Evolutionary conservation across 1,140 invertebrate species (phyloP).

Genomic region (Luehdorfia chinensis): DNA sequence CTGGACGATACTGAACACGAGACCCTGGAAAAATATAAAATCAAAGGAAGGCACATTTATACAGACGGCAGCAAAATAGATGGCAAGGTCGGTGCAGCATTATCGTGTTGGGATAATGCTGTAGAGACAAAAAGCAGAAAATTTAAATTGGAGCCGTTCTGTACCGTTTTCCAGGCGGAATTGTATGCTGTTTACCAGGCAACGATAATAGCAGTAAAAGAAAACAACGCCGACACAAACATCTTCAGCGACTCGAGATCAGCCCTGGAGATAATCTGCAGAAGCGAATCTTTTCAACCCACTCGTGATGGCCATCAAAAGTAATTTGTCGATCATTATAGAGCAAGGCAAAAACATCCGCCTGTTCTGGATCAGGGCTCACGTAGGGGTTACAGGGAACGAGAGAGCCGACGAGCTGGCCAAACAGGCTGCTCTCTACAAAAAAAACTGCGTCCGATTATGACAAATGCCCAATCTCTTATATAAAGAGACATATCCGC

Average conservation of each 20-base stretch:
- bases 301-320: no score
- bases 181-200: neutral
- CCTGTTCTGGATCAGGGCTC: neutral
- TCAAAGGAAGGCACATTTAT: no score
- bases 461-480: no score
- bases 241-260: neutral
- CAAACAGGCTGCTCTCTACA: no score
- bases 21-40: neutral
- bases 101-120: neutral
- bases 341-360: neutral
- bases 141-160: neutral
- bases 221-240: neutral
- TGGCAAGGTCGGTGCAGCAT: constrained; percentile 10
- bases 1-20: neutral
- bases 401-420: no score
- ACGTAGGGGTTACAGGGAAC: no score
- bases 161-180: constrained; percentile 5
- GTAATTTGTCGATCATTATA: no score
- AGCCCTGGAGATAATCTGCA: neutral
- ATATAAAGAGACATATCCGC: no score
- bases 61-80: constrained; percentile 20
- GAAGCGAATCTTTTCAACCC: no score
- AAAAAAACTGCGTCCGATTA: no score
- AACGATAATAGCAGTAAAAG: neutral
- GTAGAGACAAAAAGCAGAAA: neutral